phyloP scores from a whole-genome alignment of 1,140 invertebrate genomes.

The Papilio helenus region DNA sequence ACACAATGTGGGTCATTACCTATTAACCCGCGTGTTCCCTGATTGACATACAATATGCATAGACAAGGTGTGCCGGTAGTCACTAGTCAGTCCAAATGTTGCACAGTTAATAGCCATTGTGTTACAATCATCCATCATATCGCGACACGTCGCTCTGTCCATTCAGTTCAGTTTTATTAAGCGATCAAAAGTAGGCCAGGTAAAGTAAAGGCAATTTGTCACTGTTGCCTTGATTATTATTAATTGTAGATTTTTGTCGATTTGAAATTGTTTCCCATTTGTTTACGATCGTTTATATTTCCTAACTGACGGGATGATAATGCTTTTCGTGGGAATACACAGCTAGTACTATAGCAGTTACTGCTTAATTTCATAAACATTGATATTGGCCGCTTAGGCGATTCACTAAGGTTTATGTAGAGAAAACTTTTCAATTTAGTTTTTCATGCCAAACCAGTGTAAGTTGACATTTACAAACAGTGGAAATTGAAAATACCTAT shows the following conservation, averaged over 20 bases:
- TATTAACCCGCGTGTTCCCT: constrained; percentile 56
- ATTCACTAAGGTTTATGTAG: not conserved
- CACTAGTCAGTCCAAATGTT: constrained; percentile 63
- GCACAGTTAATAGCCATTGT: constrained; percentile 59
- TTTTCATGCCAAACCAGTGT: not conserved
- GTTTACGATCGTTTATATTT: not conserved
- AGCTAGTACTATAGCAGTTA: not conserved
- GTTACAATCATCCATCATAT: constrained; percentile 62
- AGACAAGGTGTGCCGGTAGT: constrained; percentile 64
- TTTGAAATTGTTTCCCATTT: constrained; percentile 25
- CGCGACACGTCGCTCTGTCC: constrained; percentile 53
- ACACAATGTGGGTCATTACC: constrained; percentile 22
- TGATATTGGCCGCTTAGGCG: not conserved
- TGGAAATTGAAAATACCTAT: not conserved
- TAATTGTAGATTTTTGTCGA: constrained; percentile 43
- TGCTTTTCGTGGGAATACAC: not conserved
- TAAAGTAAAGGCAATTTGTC: constrained; percentile 48
- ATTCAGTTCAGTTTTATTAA: constrained; percentile 61
- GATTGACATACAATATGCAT: constrained; percentile 76
- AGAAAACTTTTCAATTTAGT: not conserved
- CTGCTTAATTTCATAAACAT: not conserved
- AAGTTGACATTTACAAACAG: not conserved
- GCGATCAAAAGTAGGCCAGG: constrained; percentile 62
- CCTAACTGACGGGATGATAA: not conserved
- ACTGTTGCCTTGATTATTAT: constrained; percentile 44